A percentile compares a stretch with the other conserved stretches of the same genome.
Conservation (phyloP, 2,113 vertebrate genomes). For the Lagopus leucura region DNA sequence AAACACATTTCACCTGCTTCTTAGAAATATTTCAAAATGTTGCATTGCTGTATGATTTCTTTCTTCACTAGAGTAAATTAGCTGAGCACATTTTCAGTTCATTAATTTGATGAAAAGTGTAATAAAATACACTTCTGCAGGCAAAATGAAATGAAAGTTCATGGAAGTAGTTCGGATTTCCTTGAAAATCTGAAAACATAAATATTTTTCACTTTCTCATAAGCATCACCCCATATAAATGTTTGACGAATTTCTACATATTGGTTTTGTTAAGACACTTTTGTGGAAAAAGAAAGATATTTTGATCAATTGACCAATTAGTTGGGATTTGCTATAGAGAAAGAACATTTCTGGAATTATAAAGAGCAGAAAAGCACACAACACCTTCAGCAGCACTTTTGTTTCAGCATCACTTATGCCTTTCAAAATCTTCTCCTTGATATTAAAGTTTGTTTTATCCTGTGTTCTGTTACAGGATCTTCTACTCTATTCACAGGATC, state of each 20-base stretch:
- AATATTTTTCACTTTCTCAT: neutral
- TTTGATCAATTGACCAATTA: neutral
- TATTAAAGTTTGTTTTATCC: neutral
- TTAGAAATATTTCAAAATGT: neutral
- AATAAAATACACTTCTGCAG: neutral
- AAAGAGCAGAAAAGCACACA: neutral
- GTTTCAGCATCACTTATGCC: neutral
- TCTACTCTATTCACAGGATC: slow-evolving; percentile 54
- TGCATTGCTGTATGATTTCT: neutral
- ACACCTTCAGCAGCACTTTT: neutral
- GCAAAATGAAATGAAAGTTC: neutral
- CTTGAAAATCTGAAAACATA: neutral
- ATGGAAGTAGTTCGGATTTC: neutral
- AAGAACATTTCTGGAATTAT: neutral
- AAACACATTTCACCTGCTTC: neutral
- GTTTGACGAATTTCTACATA: neutral
- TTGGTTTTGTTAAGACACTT: neutral
- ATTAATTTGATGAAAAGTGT: neutral
- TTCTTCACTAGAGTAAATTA: neutral
- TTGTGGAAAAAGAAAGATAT: neutral
- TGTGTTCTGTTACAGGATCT: slow-evolving; percentile 55
- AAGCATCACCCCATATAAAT: neutral
- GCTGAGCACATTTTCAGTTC: neutral
- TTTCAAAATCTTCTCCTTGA: neutral
- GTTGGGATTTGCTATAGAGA: neutral